phyloP scores from a whole-genome alignment of 2,113 vertebrate genomes.

The Tyto alba region DNA sequence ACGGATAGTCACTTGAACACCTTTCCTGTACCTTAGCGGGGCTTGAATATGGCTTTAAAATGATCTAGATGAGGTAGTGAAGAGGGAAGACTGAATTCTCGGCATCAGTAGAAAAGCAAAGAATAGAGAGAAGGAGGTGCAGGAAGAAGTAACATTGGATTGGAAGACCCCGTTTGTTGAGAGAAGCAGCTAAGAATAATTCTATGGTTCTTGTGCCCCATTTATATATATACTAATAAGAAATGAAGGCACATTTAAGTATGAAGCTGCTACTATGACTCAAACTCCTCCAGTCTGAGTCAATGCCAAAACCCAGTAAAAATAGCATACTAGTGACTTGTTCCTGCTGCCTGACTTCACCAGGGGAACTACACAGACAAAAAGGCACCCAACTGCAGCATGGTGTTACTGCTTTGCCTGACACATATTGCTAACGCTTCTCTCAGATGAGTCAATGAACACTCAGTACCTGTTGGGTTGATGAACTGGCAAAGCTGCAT shows the following conservation, averaged over 20 bases:
- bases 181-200: neutral
- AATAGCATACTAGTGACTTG: neutral
- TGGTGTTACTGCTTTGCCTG: neutral
- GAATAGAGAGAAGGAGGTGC: neutral
- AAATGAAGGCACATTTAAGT: neutral
- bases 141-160: neutral
- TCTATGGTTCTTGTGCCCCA: neutral
- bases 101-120: neutral
- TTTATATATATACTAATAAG: neutral
- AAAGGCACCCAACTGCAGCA: neutral
- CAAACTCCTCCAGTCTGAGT: neutral
- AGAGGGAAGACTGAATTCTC: too few species aligned
- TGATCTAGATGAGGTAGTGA: neutral
- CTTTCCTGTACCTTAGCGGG: neutral
- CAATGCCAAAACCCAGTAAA: neutral
- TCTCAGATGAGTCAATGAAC: neutral
- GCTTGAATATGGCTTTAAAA: neutral
- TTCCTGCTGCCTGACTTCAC: neutral
- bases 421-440: rapidly evolving
- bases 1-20: neutral
- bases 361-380: neutral
- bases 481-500: neutral
- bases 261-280: neutral
- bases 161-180: neutral
- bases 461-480: neutral